Evolutionary conservation across 2,888 invertebrate genomes (phyloP), one percentile per base, ranked within the genome.

Genomic region (Macroteleia sp.): DNA sequence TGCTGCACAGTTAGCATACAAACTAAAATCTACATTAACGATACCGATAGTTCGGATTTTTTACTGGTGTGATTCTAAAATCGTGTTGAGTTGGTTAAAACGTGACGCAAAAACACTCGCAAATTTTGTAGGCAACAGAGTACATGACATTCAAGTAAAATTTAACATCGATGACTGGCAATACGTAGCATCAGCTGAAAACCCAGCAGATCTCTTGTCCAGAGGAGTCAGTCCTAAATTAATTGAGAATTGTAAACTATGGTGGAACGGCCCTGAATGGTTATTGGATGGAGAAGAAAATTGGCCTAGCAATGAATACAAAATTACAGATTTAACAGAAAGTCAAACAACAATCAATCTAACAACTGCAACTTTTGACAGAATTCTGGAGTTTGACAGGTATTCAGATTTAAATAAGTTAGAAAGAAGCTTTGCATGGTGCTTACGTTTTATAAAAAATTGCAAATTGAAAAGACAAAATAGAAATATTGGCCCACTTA

Each of bases 1-100:
- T 0, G 22, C 57, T 1, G 57, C 19, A 9, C 20, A 28, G 17
- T 41, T 42, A 9, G 41, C 42, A 8, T 5, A 39, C 17, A 39
- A 39, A 8, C 39, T 39, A 1, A 39, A 39, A 39, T 39, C 39
- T 17, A 17, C 39, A 39, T 17, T 39, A 17, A 39, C 39, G 8
- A 39, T 39, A 39, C 17, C 17, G 9, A 39, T 39, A 39, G 17
- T 6, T 39, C 39, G 12, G 17, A 1, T 17, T 39, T 52, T 56
- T 44, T 81, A 81, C 36, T 86, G 83, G 80, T 77, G 76, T 9
- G 85, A 87, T 56, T 84, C 83, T 0, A 79, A 66, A 0, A 83
- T 85, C 3, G 80, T 78, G 0, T 67, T 86, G 22, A 39, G 61
- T 10, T 85, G 84, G 84, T 50, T 86, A 12, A 36, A 32, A 4